Evolutionary conservation across 23 tunicate genomes (phyloP).

Genomic region (Trididemnum miniatum): DNA sequence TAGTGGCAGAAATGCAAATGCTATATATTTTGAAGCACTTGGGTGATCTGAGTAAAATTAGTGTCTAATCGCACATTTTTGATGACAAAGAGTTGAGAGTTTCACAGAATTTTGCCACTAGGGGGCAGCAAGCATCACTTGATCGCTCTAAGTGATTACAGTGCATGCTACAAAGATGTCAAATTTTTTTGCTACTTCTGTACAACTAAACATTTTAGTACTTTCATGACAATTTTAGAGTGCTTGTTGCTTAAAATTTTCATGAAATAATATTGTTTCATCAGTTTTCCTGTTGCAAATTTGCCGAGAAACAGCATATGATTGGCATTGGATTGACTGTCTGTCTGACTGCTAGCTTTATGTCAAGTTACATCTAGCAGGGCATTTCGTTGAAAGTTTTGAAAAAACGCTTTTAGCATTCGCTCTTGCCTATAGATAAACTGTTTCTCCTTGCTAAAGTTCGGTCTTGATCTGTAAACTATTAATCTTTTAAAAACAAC

Average conservation of each 20-base stretch:
- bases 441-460: no score
- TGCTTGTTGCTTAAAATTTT: neutral
- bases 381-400: neutral
- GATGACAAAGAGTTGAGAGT: neutral
- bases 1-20: no score
- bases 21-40: no score
- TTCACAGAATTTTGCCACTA: neutral
- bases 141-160: neutral
- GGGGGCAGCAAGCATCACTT: neutral
- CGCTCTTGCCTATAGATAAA: no score
- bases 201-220: neutral
- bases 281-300: neutral
- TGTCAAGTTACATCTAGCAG: neutral
- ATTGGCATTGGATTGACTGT: neutral
- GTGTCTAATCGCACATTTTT: neutral
- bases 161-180: neutral
- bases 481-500: no score
- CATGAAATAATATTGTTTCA: neutral
- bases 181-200: neutral
- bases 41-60: no score
- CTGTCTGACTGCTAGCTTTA: neutral
- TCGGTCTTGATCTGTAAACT: no score
- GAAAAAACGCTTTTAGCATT: no score
- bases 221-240: neutral
- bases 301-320: neutral